A percentile compares a stretch with the other conserved stretches of the same genome.
Conservation (phyloP, 2,888 invertebrate genomes). For the Hyles lineata region DNA sequence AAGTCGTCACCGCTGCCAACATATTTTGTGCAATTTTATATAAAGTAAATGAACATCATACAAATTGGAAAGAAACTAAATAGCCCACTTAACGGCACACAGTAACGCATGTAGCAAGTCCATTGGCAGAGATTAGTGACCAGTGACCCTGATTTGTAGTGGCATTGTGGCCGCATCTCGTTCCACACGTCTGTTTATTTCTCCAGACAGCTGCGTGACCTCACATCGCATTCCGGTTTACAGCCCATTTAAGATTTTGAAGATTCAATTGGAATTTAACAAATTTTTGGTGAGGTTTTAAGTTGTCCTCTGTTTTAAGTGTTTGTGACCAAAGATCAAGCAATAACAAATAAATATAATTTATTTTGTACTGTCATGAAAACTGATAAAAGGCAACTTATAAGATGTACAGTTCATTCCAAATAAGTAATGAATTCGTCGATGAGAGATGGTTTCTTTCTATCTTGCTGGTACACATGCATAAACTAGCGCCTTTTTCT, state of each 20-base stretch:
- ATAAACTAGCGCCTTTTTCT: no score
- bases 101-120: slow-evolving; percentile 27
- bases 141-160: slow-evolving; percentile 46
- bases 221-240: slow-evolving; percentile 26
- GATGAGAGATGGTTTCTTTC: no score
- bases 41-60: background rate
- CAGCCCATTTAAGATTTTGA: slow-evolving; percentile 7
- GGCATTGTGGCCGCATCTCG: slow-evolving; percentile 43
- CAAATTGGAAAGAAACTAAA: background rate
- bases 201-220: slow-evolving; percentile 26
- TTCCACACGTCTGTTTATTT: slow-evolving; percentile 44
- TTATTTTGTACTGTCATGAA: no score
- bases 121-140: slow-evolving; percentile 47
- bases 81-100: slow-evolving; percentile 1
- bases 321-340: no score
- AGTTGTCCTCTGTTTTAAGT: background rate
- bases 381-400: no score
- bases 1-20: no score
- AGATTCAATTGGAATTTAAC: slow-evolving; percentile 11
- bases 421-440: no score
- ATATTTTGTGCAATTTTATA: no score
- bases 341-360: no score
- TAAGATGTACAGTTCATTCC: no score
- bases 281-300: background rate
- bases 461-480: no score